Evolutionary conservation across 2,888 invertebrate genomes (phyloP), one percentile per base, ranked within the genome.

Genomic region (Cristatella mucedo): DNA sequence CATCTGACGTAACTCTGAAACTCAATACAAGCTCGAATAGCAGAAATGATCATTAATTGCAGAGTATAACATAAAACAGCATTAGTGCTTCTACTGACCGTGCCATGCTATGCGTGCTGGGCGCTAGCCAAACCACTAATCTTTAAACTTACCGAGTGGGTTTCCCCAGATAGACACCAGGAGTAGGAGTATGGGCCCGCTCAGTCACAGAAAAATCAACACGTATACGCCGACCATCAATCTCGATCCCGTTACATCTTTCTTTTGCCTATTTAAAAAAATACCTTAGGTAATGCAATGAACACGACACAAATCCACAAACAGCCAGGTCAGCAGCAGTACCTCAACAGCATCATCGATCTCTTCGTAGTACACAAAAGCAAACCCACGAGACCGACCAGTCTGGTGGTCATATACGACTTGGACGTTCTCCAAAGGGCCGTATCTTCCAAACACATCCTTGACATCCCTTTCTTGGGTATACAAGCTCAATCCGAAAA

Each of bases 131-230:
- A n/a, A n/a, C n/a, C n/a, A n/a, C n/a, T n/a, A n/a, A n/a, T n/a
- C n/a, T n/a, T n/a, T n/a, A n/a, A n/a, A n/a, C n/a, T n/a, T n/a
- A n/a, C n/a, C n/a, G n/a, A n/a, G n/a, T 84, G 1, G 86, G 83
- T 67, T 82, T 83, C 36, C 93, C 93, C 80, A 89, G 85, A 61
- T 93, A 93, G 52, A 91, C 81, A 41, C 93, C 93, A 5, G 93
- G 93, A 4, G 93, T 95, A 9, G 93, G 93, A 1, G 91, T 89
- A 64, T 93, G 93, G 7, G 93, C 85, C 43, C 91, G 74, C 68
- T 86, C 80, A 30, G 93, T 93, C 55, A 93, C 87, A 4, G 91
- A 91, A 68, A 76, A 93, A 68, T 91, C 93, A 6, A 93, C 91
- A 50, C 93, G 74, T 54, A 93, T 89, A 54, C 81, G 76, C 41